A percentile compares a stretch with the other conserved stretches of the same genome.
Evolutionary conservation across 2,888 invertebrate genomes (phyloP).

Genomic region (Sicus ferrugineus): DNA sequence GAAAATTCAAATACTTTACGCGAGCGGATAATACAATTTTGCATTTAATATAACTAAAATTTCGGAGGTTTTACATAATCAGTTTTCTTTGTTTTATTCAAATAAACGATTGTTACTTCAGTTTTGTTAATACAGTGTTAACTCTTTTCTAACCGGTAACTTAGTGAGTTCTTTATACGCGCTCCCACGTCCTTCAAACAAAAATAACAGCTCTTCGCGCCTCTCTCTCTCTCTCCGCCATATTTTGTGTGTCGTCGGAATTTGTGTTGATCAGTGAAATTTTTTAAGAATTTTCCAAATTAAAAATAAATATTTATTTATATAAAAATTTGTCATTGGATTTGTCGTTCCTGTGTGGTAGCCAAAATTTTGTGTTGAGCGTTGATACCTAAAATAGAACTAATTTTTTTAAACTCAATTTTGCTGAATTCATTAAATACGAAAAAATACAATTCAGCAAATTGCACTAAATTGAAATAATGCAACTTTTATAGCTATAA

Average conservation of each 20-base stretch:
- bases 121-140: too few relatives aligned
- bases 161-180: too few relatives aligned
- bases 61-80: too few relatives aligned
- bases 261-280: conserved; percentile 1
- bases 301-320: conserved; percentile 51
- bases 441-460: background rate
- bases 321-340: conserved; percentile 58
- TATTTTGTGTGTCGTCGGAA: background rate
- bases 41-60: background rate
- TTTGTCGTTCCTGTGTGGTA: conserved; percentile 53
- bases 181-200: too few relatives aligned
- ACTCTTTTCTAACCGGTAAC: too few relatives aligned
- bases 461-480: background rate
- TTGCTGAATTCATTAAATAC: too few relatives aligned
- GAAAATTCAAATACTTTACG: background rate
- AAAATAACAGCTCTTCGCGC: too few relatives aligned
- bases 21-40: background rate
- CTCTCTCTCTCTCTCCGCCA: background rate
- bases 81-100: too few relatives aligned
- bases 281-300: conserved; percentile 30
- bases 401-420: too few relatives aligned
- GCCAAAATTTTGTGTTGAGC: conserved; percentile 4
- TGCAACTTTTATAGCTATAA: conserved; percentile 11
- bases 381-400: too few relatives aligned
- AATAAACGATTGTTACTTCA: too few relatives aligned